A percentile compares a stretch with the other conserved stretches of the same genome.
These are phyloP conservation scores for Crematogaster levior DNA, from an alignment of 2,888 invertebrate species.

Conservation along the genomic window DNA sequence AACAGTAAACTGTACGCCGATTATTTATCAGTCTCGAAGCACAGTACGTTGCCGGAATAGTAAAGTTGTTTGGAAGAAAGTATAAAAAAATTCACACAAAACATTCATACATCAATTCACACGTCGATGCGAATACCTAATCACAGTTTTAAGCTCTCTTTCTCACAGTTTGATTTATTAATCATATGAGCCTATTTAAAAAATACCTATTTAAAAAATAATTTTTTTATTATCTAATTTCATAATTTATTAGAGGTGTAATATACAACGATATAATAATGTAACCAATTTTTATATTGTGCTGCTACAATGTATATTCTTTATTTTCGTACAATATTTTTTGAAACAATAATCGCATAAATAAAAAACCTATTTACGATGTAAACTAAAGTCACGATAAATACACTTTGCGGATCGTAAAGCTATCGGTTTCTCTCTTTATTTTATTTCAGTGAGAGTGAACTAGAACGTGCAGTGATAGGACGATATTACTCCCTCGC, in stretches of 20 bases:
- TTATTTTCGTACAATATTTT: background rate
- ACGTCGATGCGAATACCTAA: too few relatives aligned
- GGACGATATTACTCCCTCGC: background rate
- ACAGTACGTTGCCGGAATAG: too few relatives aligned
- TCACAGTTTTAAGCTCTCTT: too few relatives aligned
- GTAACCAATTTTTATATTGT: background rate
- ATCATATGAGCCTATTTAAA: too few relatives aligned
- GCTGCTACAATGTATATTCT: background rate
- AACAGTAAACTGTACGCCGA: too few relatives aligned
- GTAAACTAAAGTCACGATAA: background rate
- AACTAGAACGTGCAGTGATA: background rate
- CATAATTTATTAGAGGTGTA: background rate
- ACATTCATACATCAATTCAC: too few relatives aligned
- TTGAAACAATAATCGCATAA: background rate
- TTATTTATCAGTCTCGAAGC: too few relatives aligned
- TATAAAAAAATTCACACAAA: too few relatives aligned
- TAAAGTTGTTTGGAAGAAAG: too few relatives aligned
- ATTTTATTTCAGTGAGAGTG: background rate
- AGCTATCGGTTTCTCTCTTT: constrained; percentile 1
- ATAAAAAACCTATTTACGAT: constrained; percentile 4
- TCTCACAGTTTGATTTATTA: too few relatives aligned
- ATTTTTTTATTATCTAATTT: background rate
- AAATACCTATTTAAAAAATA: background rate
- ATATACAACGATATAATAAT: background rate
- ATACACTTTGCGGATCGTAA: background rate